Evolutionary conservation across 2,888 invertebrate genomes (phyloP).

Genomic region (Hypolimnas misippus): DNA sequence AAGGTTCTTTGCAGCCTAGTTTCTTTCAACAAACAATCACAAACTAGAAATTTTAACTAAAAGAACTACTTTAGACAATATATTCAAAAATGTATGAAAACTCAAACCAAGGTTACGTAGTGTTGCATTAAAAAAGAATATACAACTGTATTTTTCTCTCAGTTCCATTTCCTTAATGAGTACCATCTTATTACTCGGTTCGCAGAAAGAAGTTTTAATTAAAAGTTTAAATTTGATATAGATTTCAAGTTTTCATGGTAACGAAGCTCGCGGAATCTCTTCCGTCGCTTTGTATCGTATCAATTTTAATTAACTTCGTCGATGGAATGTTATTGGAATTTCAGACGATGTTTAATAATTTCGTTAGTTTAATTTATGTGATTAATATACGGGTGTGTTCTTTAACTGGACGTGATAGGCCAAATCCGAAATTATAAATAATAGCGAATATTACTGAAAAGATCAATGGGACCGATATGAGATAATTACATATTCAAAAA

Average conservation of each 20-base stretch:
- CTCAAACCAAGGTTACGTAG: not conserved
- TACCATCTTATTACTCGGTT: not conserved
- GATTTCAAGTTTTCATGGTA: not conserved
- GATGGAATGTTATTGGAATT: not conserved
- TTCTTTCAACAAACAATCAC: too few relatives aligned
- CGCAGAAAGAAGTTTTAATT: not conserved
- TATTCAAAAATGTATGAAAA: too few relatives aligned
- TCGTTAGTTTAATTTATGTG: too few relatives aligned
- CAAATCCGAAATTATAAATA: too few relatives aligned
- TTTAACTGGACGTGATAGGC: too few relatives aligned
- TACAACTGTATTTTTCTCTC: not conserved
- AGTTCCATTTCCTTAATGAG: not conserved
- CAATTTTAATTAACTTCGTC: not conserved
- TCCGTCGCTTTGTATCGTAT: conserved; percentile 1
- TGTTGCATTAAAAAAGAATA: not conserved
- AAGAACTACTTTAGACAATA: too few relatives aligned
- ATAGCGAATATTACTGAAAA: too few relatives aligned
- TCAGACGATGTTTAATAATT: conserved; percentile 1
- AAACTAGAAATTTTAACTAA: too few relatives aligned
- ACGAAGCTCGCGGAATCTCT: not conserved
- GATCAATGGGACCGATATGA: too few relatives aligned
- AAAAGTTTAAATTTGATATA: conserved; percentile 1
- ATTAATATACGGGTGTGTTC: too few relatives aligned
- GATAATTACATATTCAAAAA: too few relatives aligned
- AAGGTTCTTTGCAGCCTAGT: too few relatives aligned